Evolutionary conservation across 2,888 invertebrate genomes (phyloP).

Genomic region (Acleris literana): DNA sequence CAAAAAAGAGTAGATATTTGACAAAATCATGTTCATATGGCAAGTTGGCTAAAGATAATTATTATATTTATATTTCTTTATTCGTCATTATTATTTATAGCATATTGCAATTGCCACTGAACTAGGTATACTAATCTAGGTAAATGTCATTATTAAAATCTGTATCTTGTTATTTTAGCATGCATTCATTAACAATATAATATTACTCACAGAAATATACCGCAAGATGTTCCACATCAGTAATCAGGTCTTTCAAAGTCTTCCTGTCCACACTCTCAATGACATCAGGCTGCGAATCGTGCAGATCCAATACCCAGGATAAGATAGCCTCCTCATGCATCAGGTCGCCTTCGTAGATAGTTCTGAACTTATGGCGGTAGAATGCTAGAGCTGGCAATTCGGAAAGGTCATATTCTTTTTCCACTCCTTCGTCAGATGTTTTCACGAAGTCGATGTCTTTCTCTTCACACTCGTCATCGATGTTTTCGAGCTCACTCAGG

Average conservation of each 20-base stretch:
- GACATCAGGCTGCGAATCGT: slow-evolving; percentile 92
- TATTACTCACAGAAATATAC: slow-evolving; percentile 93
- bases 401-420: slow-evolving; percentile 93
- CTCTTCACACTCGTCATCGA: slow-evolving; percentile 96
- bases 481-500: slow-evolving; percentile 94
- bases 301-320: slow-evolving; percentile 94
- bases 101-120: no score
- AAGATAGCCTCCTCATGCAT: slow-evolving; percentile 96
- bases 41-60: no score
- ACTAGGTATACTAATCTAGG: no score
- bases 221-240: slow-evolving; percentile 95
- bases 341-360: slow-evolving; percentile 93
- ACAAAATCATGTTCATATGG: no score
- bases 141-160: no score
- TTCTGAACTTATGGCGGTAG: slow-evolving; percentile 94
- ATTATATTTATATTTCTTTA: no score
- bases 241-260: slow-evolving; percentile 93
- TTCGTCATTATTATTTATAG: no score
- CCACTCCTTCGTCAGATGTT: slow-evolving; percentile 93
- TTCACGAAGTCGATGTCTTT: slow-evolving; percentile 96
- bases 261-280: slow-evolving; percentile 96
- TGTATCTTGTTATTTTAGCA: no score
- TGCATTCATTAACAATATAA: no score
- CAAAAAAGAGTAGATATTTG: no score
- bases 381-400: slow-evolving; percentile 92